A percentile compares a stretch with the other conserved stretches of the same genome.
Evolutionary conservation across 2,888 invertebrate genomes (phyloP).

Genomic region (Eilema depressum): DNA sequence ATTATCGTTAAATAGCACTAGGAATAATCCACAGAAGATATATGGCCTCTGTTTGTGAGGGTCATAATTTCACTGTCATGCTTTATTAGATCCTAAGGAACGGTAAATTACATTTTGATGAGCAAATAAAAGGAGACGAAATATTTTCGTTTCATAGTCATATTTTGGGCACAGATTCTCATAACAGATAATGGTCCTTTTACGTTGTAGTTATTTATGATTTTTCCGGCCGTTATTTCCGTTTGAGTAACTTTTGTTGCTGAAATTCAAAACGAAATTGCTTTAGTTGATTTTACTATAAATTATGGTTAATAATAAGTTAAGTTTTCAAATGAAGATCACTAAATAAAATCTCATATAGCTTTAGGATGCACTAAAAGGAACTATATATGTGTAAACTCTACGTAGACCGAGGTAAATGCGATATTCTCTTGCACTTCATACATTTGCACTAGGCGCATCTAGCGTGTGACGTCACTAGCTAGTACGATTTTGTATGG

Average conservation of each 20-base stretch:
- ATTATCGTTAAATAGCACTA: slow-evolving; percentile 37
- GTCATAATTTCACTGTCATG: slow-evolving; percentile 17
- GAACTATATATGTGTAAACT: too few species aligned
- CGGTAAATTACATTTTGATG: slow-evolving; percentile 13
- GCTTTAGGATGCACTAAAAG: too few species aligned
- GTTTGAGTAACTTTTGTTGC: neutral
- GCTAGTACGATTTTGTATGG: too few species aligned
- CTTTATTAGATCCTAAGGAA: slow-evolving; percentile 17
- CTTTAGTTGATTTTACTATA: neutral
- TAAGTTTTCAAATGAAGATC: neutral
- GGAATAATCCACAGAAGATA: slow-evolving; percentile 40
- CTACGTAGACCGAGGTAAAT: too few species aligned
- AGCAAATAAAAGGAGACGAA: slow-evolving; percentile 4
- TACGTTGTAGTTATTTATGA: neutral
- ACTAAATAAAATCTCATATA: too few species aligned
- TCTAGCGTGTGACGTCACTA: too few species aligned
- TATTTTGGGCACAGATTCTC: neutral
- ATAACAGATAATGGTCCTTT: neutral
- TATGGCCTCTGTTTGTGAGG: slow-evolving; percentile 26
- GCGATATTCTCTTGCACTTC: too few species aligned
- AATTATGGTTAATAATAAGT: too few species aligned
- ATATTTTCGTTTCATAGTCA: slow-evolving; percentile 2
- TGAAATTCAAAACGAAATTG: too few species aligned
- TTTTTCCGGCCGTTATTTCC: neutral
- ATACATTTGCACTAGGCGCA: too few species aligned